phyloP scores from a whole-genome alignment of 2,888 invertebrate species.

The Ligdia adustata region DNA sequence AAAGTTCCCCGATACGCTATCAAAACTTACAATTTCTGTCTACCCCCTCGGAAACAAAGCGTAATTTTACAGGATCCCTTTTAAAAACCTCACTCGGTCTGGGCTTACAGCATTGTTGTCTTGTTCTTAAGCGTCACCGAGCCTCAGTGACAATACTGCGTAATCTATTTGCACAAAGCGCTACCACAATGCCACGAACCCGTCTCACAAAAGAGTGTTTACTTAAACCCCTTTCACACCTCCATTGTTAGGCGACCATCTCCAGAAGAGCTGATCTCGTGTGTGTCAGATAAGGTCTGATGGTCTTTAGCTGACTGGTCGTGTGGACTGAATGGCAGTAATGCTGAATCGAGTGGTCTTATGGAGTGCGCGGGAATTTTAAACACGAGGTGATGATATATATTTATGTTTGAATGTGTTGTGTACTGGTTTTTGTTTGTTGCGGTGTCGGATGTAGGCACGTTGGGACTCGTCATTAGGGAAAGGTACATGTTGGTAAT shows the following conservation, averaged over 20 bases:
- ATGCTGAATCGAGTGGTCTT: slow-evolving; percentile 66
- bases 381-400: slow-evolving; percentile 55
- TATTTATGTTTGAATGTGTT: slow-evolving; percentile 44
- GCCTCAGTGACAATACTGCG: slow-evolving; percentile 62
- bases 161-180: slow-evolving; percentile 79
- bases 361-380: slow-evolving; percentile 64
- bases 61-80: slow-evolving; percentile 32
- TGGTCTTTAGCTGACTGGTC: slow-evolving; percentile 46
- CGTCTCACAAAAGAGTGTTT: slow-evolving; percentile 79
- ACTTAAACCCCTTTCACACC: slow-evolving; percentile 82
- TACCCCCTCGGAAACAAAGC: slow-evolving; percentile 26
- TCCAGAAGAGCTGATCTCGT: slow-evolving; percentile 39
- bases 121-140: slow-evolving; percentile 46
- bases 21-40: slow-evolving; percentile 8
- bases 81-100: slow-evolving; percentile 35
- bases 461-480: slow-evolving; percentile 18
- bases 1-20: background rate
- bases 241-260: slow-evolving; percentile 69
- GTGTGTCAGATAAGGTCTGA: slow-evolving; percentile 36
- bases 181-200: slow-evolving; percentile 66
- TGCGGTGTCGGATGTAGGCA: slow-evolving; percentile 36
- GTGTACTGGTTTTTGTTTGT: slow-evolving; percentile 40
- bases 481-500: slow-evolving; percentile 17
- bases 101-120: slow-evolving; percentile 40
- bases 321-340: slow-evolving; percentile 60